Conservation (phyloP, 2,888 invertebrate genomes). For the Drosophila buzzatii region DNA sequence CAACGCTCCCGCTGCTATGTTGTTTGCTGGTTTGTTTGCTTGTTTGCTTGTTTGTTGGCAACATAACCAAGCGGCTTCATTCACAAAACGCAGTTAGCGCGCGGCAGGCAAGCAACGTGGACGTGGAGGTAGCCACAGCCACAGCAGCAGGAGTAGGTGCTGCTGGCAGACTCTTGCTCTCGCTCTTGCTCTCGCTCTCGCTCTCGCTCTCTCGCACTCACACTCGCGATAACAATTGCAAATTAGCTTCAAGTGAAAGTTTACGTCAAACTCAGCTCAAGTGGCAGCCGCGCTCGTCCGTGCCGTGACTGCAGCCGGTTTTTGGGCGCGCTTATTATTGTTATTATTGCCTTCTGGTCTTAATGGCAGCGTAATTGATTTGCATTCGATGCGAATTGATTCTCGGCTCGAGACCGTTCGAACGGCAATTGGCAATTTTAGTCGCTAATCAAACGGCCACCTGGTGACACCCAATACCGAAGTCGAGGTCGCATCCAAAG, state of each 20-base stretch:
- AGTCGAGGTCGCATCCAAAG: background rate
- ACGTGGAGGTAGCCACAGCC: slow-evolving; percentile 46
- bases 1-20: slow-evolving; percentile 45
- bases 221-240: slow-evolving; percentile 31
- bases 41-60: slow-evolving; percentile 47
- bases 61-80: slow-evolving; percentile 68
- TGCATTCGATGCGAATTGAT: slow-evolving; percentile 74
- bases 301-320: slow-evolving; percentile 35
- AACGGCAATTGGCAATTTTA: slow-evolving; percentile 29
- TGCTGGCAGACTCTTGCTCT: slow-evolving; percentile 1
- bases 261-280: slow-evolving; percentile 43
- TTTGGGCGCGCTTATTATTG: slow-evolving; percentile 49
- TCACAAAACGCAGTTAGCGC: slow-evolving; percentile 78
- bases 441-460: slow-evolving; percentile 51
- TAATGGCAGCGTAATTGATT: slow-evolving; percentile 78
- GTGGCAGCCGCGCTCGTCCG: slow-evolving; percentile 45
- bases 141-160: slow-evolving; percentile 6
- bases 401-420: slow-evolving; percentile 53
- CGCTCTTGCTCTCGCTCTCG: slow-evolving; percentile 3
- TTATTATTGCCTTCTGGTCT: slow-evolving; percentile 65
- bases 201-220: slow-evolving; percentile 8
- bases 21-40: slow-evolving; percentile 37
- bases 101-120: slow-evolving; percentile 66
- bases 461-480: slow-evolving; percentile 17
- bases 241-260: slow-evolving; percentile 62